Conservation (phyloP, 2,888 invertebrate species). For the Anthoptus insignis region DNA sequence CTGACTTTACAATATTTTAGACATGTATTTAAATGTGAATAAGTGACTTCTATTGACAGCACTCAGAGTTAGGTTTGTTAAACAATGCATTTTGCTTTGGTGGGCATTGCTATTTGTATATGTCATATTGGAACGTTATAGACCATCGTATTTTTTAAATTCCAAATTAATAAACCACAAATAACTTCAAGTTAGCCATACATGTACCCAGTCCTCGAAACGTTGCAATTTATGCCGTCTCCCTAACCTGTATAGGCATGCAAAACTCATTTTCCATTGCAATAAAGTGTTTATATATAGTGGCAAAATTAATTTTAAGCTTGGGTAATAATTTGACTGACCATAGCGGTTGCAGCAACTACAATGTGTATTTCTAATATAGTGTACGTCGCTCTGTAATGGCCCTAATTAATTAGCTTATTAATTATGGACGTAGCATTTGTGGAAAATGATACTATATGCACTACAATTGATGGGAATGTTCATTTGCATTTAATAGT, state of each 20-base stretch:
- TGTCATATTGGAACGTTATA: no score
- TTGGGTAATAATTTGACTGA: constrained; percentile 32
- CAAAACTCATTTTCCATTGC: constrained; percentile 10
- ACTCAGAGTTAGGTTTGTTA: no score
- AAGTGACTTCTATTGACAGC: no score
- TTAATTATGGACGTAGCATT: constrained; percentile 66
- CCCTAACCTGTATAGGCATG: constrained; percentile 11
- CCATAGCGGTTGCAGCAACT: constrained; percentile 35
- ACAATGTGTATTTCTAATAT: constrained; percentile 57
- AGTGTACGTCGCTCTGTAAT: constrained; percentile 53
- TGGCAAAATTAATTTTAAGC: constrained; percentile 32
- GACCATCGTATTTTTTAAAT: no score
- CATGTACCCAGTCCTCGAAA: not conserved
- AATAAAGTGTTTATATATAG: constrained; percentile 26
- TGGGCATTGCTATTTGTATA: no score
- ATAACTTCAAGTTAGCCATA: not conserved
- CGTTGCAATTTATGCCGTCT: constrained; percentile 13
- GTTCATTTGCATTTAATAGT: constrained; percentile 28
- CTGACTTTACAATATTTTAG: no score
- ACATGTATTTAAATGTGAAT: no score
- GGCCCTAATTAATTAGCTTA: constrained; percentile 65
- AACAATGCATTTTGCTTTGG: no score
- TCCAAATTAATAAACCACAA: no score
- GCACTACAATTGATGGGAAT: constrained; percentile 29
- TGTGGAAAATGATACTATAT: constrained; percentile 49